These are phyloP conservation scores for Listrodromus nycthemerus DNA, from an alignment of 2,888 invertebrate species.

Conservation along the genomic window DNA sequence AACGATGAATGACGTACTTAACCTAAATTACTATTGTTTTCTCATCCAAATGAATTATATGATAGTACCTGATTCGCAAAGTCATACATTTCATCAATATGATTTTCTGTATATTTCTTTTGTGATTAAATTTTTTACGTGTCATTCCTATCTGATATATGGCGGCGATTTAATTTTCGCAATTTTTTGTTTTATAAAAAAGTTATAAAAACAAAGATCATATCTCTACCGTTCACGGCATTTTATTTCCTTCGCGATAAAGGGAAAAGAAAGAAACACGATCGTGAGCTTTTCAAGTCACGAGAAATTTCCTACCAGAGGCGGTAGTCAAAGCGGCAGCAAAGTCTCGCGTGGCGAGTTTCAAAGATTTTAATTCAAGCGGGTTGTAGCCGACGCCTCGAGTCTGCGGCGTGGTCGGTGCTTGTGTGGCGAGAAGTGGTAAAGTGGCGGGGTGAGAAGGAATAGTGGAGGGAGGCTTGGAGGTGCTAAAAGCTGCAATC, in stretches of 20 bases:
- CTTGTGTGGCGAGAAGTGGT: not conserved
- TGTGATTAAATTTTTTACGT: too few species aligned
- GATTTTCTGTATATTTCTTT: too few species aligned
- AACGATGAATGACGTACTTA: too few species aligned
- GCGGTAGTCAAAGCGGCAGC: not conserved
- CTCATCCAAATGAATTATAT: too few species aligned
- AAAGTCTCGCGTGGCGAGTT: conserved; percentile 19
- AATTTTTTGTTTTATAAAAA: not conserved
- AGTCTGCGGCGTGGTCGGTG: not conserved
- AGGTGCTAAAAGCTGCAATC: conserved; percentile 38
- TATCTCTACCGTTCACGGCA: not conserved
- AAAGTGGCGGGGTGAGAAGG: too few species aligned
- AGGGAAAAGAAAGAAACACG: not conserved
- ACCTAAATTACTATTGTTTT: too few species aligned
- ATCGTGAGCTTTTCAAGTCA: not conserved
- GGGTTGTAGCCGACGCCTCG: conserved; percentile 10
- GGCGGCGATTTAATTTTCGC: too few species aligned
- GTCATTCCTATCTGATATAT: too few species aligned
- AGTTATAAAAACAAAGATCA: not conserved
- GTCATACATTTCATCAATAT: too few species aligned
- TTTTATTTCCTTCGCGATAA: not conserved
- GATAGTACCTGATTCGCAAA: too few species aligned
- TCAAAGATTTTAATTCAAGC: conserved; percentile 34
- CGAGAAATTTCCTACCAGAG: conserved; percentile 16
- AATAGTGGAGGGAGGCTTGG: not conserved